Evolutionary conservation across 37 sponge, comb jelly and placozoan genomes (phyloP).

Genomic region (Oscarella lobularis): DNA sequence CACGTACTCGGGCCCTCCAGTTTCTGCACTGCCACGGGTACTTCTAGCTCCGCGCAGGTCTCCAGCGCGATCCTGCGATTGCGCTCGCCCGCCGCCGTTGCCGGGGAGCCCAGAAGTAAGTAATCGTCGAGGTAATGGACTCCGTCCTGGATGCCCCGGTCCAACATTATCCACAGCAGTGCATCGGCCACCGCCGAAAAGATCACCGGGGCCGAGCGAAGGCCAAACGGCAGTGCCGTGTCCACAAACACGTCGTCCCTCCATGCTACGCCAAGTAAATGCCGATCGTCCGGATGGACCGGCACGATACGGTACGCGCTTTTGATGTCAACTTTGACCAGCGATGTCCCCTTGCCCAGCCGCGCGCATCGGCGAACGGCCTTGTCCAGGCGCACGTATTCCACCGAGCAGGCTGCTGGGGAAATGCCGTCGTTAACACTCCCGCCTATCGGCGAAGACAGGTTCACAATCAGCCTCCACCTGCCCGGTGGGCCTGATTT

Average conservation of each 20-base stretch:
- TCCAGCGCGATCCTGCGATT: too few species aligned
- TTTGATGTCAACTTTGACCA: slow-evolving; percentile 29
- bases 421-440: too few species aligned
- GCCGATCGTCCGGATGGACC: slow-evolving; percentile 13
- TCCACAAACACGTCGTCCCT: slow-evolving; percentile 2
- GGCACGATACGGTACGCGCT: slow-evolving; percentile 29
- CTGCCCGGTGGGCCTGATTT: slow-evolving; percentile 20
- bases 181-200: slow-evolving; percentile 32
- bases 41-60: too few species aligned
- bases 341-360: slow-evolving; percentile 9
- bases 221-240: slow-evolving; percentile 22
- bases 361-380: background rate
- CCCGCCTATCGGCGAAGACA: slow-evolving; percentile 19
- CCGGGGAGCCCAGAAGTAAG: too few species aligned
- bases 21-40: too few species aligned
- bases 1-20: slow-evolving; percentile 14
- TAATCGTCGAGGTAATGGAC: slow-evolving; percentile 19
- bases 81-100: background rate
- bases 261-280: slow-evolving; percentile 24
- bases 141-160: background rate
- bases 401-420: slow-evolving; percentile 7
- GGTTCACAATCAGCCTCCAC: slow-evolving; percentile 34
- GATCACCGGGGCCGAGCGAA: slow-evolving; percentile 29
- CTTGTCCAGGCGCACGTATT: slow-evolving; percentile 8
- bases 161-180: slow-evolving; percentile 9